A percentile compares a stretch with the other conserved stretches of the same genome.
Conservation (phyloP, 2,797 vertebrate genomes). For the Pipistrellus kuhlii region DNA sequence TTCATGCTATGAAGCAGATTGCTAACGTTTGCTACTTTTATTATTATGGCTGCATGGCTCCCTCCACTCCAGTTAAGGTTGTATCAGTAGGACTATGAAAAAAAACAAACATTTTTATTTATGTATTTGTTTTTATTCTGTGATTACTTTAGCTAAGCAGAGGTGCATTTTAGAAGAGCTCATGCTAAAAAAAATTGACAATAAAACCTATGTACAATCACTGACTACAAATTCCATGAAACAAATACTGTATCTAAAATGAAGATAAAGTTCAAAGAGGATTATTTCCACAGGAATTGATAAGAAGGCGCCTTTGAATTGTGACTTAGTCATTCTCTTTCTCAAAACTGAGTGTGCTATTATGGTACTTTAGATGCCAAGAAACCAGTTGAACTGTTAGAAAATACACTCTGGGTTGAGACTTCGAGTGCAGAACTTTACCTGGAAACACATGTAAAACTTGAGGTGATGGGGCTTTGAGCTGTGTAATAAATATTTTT, state of each 20-base stretch:
- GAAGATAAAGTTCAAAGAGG: conserved; percentile 44
- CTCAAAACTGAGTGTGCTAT: conserved; percentile 48
- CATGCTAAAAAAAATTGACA: conserved; percentile 60
- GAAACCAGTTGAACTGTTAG: conserved; percentile 12
- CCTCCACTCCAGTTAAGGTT: conserved; percentile 52
- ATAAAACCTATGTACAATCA: conserved; percentile 55
- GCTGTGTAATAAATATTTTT: background rate
- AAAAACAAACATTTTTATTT: conserved; percentile 54
- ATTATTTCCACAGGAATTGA: conserved; percentile 34
- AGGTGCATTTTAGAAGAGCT: conserved; percentile 62
- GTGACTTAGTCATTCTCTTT: conserved; percentile 35
- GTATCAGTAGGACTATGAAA: conserved; percentile 59
- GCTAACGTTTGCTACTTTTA: conserved; percentile 60
- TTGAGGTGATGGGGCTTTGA: background rate
- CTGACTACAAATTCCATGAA: conserved; percentile 39
- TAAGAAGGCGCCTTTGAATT: conserved; percentile 69
- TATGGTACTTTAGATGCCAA: conserved; percentile 13
- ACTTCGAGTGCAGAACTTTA: background rate
- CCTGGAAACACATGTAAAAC: background rate
- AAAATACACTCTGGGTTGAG: conserved; percentile 13
- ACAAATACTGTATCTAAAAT: conserved; percentile 11
- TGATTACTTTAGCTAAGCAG: conserved; percentile 63
- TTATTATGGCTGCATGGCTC: conserved; percentile 1
- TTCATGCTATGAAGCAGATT: conserved; percentile 77
- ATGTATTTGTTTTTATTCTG: conserved; percentile 68